Percentiles rank a stretch among this genome's conserved stretches.
phyloP scores from a whole-genome alignment of 2,113 vertebrate genomes.

The Odontesthes bonariensis region DNA sequence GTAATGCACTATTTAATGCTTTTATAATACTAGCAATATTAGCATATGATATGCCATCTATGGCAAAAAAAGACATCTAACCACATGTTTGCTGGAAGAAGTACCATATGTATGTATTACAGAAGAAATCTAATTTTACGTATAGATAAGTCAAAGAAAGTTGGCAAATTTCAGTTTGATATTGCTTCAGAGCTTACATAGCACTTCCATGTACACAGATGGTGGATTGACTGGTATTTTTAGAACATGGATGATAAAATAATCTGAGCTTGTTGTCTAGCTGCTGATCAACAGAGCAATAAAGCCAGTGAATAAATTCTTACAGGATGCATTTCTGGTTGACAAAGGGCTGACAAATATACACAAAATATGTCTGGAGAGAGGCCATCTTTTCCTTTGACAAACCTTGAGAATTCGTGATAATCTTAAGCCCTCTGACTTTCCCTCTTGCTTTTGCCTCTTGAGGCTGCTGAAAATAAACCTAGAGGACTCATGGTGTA shows the following conservation, averaged over 20 bases:
- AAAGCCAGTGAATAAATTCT: neutral
- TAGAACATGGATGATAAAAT: neutral
- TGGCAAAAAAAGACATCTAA: neutral
- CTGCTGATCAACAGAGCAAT: neutral
- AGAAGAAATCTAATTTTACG: neutral
- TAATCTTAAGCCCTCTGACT: constrained; percentile 44
- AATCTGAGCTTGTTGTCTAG: neutral
- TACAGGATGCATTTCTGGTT: no score
- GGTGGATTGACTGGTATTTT: neutral
- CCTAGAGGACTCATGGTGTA: constrained; percentile 27
- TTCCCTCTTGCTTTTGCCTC: constrained; percentile 26
- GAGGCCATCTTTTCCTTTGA: constrained; percentile 10
- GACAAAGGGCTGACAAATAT: neutral
- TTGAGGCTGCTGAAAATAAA: constrained; percentile 61
- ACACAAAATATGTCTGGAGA: neutral
- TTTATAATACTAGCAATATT: accelerated
- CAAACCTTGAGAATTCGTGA: constrained; percentile 20
- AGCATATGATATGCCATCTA: neutral
- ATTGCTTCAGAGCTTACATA: neutral
- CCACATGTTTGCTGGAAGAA: constrained; percentile 3
- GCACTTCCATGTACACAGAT: constrained; percentile 5
- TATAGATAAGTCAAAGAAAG: constrained; percentile 6
- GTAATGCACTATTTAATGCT: neutral
- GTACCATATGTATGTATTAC: neutral
- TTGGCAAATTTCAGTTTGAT: neutral